Evolutionary conservation across 2,113 vertebrate genomes (phyloP).

Genomic region (Tychaedon coryphoeus): DNA sequence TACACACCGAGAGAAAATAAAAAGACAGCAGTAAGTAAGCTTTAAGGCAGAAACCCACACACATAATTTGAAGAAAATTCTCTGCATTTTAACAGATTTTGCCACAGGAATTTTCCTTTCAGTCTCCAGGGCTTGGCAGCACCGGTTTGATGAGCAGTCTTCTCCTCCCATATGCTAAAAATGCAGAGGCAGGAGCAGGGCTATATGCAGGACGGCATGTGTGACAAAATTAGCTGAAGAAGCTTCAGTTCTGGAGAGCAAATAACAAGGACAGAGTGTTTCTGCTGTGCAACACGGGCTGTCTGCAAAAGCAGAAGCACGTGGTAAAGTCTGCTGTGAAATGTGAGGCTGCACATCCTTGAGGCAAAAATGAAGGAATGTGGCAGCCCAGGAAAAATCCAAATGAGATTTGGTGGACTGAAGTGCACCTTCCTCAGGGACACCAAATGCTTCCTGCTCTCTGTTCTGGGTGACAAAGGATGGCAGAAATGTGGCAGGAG

Average conservation of each 20-base stretch:
- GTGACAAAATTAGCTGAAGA: neutral
- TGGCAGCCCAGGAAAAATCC: neutral
- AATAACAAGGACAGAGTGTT: conserved; percentile 29
- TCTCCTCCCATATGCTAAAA: conserved; percentile 18
- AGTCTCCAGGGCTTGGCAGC: conserved; percentile 7
- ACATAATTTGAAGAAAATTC: conserved; percentile 21
- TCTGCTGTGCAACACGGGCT: neutral
- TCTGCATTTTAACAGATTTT: conserved; percentile 17
- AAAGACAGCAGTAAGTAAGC: conserved; percentile 34
- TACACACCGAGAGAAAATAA: conserved; percentile 24
- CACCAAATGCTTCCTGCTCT: neutral
- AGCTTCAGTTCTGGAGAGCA: neutral
- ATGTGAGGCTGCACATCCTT: neutral
- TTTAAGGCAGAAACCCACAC: conserved; percentile 28
- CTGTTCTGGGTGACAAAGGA: neutral
- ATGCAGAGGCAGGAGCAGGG: neutral
- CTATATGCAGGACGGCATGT: neutral
- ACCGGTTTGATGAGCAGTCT: neutral
- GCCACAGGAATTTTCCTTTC: conserved; percentile 28
- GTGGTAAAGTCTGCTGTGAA: neutral
- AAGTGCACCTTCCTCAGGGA: neutral
- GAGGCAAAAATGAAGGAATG: neutral
- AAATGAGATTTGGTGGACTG: neutral
- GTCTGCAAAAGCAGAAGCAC: neutral
- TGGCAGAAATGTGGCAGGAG: neutral